phyloP scores from a whole-genome alignment of 2,113 vertebrate genomes.

The Mirza zaza region DNA sequence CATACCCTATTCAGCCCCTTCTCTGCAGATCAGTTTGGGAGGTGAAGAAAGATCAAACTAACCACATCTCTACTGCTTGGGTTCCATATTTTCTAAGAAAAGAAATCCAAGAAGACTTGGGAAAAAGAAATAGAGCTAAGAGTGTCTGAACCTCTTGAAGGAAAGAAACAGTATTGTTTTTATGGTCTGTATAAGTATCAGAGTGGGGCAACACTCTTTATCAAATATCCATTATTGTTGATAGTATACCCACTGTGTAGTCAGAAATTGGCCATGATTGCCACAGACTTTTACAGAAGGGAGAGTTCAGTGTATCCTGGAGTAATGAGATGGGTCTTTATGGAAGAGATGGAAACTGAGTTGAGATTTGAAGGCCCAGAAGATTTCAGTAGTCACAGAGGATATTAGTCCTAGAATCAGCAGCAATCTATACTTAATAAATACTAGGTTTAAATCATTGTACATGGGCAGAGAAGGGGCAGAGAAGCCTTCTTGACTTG shows the following conservation, averaged over 20 bases:
- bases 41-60: background rate
- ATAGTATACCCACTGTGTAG: background rate
- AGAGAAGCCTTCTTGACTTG: background rate
- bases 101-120: background rate
- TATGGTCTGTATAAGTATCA: background rate
- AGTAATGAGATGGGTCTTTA: background rate
- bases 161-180: background rate
- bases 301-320: background rate
- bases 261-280: background rate
- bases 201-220: background rate
- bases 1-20: background rate
- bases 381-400: background rate
- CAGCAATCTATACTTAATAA: background rate
- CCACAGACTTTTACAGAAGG: background rate
- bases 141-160: background rate
- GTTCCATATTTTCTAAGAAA: background rate
- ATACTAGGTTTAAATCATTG: background rate
- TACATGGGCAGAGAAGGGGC: rapidly evolving
- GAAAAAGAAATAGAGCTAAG: background rate
- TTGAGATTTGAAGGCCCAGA: background rate
- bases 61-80: background rate
- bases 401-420: background rate
- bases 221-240: background rate
- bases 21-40: background rate
- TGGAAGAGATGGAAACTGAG: background rate